phyloP scores from a whole-genome alignment of 2,113 vertebrate species.

The Vimba vimba region DNA sequence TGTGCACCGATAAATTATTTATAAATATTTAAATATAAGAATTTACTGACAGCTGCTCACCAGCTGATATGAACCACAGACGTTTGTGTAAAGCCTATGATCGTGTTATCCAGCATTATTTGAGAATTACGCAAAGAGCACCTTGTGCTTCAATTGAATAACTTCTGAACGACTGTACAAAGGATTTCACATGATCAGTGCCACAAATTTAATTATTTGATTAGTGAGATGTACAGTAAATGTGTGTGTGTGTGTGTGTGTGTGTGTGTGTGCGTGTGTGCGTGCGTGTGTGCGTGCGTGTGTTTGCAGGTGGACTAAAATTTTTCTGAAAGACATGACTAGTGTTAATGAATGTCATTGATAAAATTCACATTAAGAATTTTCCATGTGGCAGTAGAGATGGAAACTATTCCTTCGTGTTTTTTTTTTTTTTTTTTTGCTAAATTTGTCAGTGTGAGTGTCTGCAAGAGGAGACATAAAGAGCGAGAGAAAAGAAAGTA shows the following conservation, averaged over 20 bases:
- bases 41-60: neutral
- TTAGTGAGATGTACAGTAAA: neutral
- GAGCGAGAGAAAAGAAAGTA: neutral
- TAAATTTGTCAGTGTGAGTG: conserved; percentile 26
- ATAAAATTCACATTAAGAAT: conserved; percentile 58
- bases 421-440: conserved; percentile 1
- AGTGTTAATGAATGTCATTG: conserved; percentile 52
- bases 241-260: no score
- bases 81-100: neutral
- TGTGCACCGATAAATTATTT: neutral
- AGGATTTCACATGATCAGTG: neutral
- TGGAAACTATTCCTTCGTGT: neutral
- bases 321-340: conserved; percentile 25
- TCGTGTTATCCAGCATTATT: neutral
- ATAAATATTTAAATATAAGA: neutral
- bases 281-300: no score
- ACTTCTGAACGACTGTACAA: neutral
- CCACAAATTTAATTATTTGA: neutral
- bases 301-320: neutral
- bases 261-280: no score
- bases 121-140: neutral
- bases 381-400: conserved; percentile 50
- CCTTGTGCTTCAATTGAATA: neutral
- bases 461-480: conserved; percentile 18
- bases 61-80: neutral